phyloP scores from a whole-genome alignment of 2,113 vertebrate genomes.

The Glareola pratincola region DNA sequence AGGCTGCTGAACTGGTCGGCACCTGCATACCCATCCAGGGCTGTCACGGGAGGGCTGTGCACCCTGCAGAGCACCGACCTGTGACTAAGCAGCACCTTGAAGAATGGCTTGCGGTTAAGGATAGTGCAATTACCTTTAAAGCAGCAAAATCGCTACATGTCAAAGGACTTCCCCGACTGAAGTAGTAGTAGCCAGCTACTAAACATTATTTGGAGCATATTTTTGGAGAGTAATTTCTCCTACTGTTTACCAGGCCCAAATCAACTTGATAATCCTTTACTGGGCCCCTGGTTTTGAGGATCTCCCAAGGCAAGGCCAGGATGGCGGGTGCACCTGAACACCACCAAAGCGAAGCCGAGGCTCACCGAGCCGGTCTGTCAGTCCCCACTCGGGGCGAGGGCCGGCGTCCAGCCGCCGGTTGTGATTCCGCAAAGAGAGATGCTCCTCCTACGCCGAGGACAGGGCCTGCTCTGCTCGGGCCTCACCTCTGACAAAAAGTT shows the following conservation, averaged over 20 bases:
- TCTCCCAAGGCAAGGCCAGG: background rate
- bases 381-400: rapidly evolving
- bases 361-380: rapidly evolving
- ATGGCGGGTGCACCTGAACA: rapidly evolving
- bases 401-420: rapidly evolving
- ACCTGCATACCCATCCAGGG: background rate
- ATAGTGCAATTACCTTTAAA: background rate
- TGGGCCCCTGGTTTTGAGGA: background rate
- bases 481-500: rapidly evolving
- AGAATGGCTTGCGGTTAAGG: background rate
- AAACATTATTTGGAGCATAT: background rate
- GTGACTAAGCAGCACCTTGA: background rate
- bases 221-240: background rate
- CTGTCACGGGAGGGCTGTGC: background rate
- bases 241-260: background rate
- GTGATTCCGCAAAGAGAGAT: rapidly evolving
- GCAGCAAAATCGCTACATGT: rapidly evolving
- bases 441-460: rapidly evolving
- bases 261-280: rapidly evolving
- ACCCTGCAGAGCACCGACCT: background rate
- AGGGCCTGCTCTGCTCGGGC: background rate
- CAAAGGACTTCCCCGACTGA: background rate
- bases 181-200: rapidly evolving
- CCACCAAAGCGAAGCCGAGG: rapidly evolving
- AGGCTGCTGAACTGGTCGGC: background rate